Percentiles rank a stretch among this genome's conserved stretches.
These are phyloP conservation scores for Anguilla pacifica DNA, from an alignment of 2,797 vertebrate genomes.

Conservation along the genomic window DNA sequence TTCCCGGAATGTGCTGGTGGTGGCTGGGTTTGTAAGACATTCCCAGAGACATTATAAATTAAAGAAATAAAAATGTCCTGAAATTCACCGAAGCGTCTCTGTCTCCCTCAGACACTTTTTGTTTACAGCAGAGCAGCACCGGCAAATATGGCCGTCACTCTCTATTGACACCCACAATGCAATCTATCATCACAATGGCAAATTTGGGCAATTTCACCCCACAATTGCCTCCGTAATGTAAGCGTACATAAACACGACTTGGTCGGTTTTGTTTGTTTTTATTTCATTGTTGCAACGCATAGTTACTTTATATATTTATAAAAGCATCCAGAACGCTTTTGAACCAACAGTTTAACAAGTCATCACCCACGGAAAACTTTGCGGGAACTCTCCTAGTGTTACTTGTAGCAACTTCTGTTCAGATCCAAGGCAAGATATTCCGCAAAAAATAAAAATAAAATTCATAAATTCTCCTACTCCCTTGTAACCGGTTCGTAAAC, in stretches of 20 bases:
- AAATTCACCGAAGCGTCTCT: slow-evolving; percentile 86
- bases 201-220: slow-evolving; percentile 44
- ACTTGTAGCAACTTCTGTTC: background rate
- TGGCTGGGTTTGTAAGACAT: slow-evolving; percentile 96
- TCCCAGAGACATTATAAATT: slow-evolving; percentile 87
- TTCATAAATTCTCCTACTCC: background rate
- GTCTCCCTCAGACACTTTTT: slow-evolving; percentile 91
- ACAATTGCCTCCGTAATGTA: background rate
- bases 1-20: slow-evolving; percentile 90
- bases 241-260: background rate
- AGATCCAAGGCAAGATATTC: background rate
- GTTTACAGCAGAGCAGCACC: slow-evolving; percentile 90
- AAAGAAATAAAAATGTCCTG: slow-evolving; percentile 87
- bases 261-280: background rate
- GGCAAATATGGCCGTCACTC: slow-evolving; percentile 98
- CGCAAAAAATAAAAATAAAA: background rate
- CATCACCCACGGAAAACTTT: background rate
- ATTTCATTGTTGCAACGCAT: background rate
- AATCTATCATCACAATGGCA: slow-evolving; percentile 68
- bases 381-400: background rate
- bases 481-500: background rate
- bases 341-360: background rate
- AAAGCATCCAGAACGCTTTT: background rate
- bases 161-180: slow-evolving; percentile 86
- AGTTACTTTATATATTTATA: background rate